Percentiles rank a stretch among this genome's conserved stretches.
Conservation (phyloP, 23 tunicate species). For the Trididemnum nubilum region DNA sequence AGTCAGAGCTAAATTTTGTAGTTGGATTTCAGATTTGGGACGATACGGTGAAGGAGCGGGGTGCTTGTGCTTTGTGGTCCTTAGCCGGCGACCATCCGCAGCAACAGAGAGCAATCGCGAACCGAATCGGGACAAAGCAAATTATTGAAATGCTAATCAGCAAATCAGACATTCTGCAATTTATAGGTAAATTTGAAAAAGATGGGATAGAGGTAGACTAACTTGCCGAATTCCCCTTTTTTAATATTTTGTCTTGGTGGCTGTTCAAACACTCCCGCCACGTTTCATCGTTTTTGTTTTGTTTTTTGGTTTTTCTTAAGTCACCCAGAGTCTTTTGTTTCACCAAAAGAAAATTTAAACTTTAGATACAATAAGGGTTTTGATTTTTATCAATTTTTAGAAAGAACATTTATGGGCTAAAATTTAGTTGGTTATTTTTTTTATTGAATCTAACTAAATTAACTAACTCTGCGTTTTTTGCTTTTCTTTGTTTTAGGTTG, state of each 20-base stretch:
- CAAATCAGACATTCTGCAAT: slow-evolving; percentile 70
- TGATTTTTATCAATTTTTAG: too few species aligned
- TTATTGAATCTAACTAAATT: too few species aligned
- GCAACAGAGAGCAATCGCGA: slow-evolving; percentile 69
- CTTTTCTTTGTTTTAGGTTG: slow-evolving; percentile 84
- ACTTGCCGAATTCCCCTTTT: not conserved
- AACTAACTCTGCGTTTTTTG: too few species aligned
- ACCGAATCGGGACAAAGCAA: slow-evolving; percentile 56
- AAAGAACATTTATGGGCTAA: too few species aligned
- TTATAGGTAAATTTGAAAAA: slow-evolving; percentile 61
- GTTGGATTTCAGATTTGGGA: slow-evolving; percentile 55
- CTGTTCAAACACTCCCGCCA: not conserved
- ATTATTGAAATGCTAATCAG: slow-evolving; percentile 75
- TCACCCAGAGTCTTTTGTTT: too few species aligned
- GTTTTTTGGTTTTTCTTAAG: too few species aligned
- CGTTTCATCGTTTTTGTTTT: not conserved
- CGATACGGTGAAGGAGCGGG: slow-evolving; percentile 66
- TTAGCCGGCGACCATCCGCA: slow-evolving; percentile 80
- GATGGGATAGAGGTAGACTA: too few species aligned
- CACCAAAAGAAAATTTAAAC: too few species aligned
- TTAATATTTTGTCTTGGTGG: not conserved
- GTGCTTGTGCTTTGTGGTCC: slow-evolving; percentile 81
- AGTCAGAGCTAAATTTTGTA: not conserved
- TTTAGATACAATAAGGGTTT: too few species aligned
- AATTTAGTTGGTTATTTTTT: too few species aligned